Evolutionary conservation across 2,797 vertebrate species (phyloP), one percentile per base, ranked within the genome.

Genomic region (Atherinosoma microstoma): DNA sequence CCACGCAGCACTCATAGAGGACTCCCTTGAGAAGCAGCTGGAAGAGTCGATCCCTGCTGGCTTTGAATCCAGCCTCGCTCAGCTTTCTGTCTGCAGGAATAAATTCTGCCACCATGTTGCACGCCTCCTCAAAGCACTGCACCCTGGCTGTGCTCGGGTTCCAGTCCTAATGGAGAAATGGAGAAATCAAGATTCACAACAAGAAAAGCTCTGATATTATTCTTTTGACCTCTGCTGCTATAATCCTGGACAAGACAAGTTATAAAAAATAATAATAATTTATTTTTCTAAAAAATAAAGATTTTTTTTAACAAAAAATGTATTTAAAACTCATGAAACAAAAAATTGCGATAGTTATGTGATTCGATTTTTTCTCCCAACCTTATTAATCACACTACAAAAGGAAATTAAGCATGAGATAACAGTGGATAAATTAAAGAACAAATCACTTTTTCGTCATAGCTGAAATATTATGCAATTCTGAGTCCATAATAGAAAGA

Each of bases 1-100:
- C 98, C 77, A 99, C 98, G n/a, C 98, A 99, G 91, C 97, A 99
- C 70, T 99, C 98, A 6, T 99, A 99, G 15, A 99, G 95, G 20
- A 99, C 92, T 20, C 98, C 98, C 81, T 99, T 99, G 85, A 99
- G 97, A 9, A 99, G 94, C 13, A 99, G 96, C 92, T 99, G 98
- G 91, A 99, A 99, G 61, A 99, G 94, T 34, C 98, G 95, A 70
- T 99, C 97, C 81, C 89, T 95, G 78, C 97, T 98, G 51, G 98
- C 97, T 91, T 97, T 97, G 93, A 99, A 99, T 42, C 98, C 98
- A 0, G 98, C 98, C 87, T 99, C 98, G 8, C 98, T 99, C 70
- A 99, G 93, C 85, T 99, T 99, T 83, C 98, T 95, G 83, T 99
- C 98, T 0, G 98, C 98, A 0, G 98, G 98, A 65, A 99, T 99